A percentile compares a stretch with the other conserved stretches of the same genome.
phyloP scores from a whole-genome alignment of 2,888 invertebrate species.

The Aphodius granarius region DNA sequence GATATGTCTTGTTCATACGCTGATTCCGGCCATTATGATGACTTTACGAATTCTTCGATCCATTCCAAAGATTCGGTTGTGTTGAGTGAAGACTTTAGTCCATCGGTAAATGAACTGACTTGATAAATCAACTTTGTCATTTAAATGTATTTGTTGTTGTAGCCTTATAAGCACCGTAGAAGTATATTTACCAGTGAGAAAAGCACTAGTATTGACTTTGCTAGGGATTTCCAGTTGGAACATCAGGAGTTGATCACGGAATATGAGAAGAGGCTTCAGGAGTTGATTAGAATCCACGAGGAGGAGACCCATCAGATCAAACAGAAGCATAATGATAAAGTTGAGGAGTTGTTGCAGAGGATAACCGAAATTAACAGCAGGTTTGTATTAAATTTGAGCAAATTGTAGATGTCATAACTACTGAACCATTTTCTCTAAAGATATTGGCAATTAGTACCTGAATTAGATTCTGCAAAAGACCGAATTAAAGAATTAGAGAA shows the following conservation, averaged over 20 bases:
- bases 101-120: conserved; percentile 30
- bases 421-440: conserved; percentile 43
- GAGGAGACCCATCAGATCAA: conserved; percentile 75
- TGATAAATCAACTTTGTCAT: not conserved
- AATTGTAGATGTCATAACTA: not conserved
- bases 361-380: conserved; percentile 74
- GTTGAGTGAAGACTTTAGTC: conserved; percentile 42
- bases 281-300: conserved; percentile 66
- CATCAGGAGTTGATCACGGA: conserved; percentile 69
- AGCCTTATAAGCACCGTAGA: conserved; percentile 39
- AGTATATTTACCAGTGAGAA: conserved; percentile 38
- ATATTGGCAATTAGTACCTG: conserved; percentile 76
- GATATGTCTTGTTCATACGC: conserved; percentile 79
- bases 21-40: conserved; percentile 87
- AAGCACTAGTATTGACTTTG: conserved; percentile 43
- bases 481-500: conserved; percentile 70
- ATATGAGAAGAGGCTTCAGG: conserved; percentile 76
- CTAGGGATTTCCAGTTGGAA: conserved; percentile 63
- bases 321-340: conserved; percentile 77
- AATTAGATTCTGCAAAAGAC: conserved; percentile 73
- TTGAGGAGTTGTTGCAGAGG: conserved; percentile 72
- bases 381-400: conserved; percentile 49
- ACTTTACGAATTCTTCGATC: conserved; percentile 73
- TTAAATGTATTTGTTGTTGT: conserved; percentile 15
- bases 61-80: conserved; percentile 76